These are phyloP conservation scores for Nixonia krombeini DNA, from an alignment of 1,140 invertebrate genomes.

Conservation along the genomic window DNA sequence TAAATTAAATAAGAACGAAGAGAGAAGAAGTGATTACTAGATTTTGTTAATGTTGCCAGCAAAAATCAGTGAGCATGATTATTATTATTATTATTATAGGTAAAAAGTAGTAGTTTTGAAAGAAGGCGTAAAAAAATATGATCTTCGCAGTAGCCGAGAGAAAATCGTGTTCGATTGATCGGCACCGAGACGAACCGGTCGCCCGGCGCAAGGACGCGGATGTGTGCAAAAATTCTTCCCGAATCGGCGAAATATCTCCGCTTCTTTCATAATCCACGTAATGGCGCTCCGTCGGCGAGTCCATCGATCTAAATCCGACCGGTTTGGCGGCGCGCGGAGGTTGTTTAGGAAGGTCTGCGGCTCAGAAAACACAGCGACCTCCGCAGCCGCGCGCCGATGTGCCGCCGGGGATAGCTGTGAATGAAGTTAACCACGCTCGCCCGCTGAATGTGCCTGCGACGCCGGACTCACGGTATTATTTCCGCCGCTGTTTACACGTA, in stretches of 20 bases:
- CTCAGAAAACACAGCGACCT: slow-evolving; percentile 34
- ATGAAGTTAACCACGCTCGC: slow-evolving; percentile 58
- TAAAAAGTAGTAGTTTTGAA: too few species aligned
- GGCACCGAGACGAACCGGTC: too few species aligned
- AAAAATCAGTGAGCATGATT: too few species aligned
- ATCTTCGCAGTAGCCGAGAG: too few species aligned
- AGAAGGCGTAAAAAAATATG: too few species aligned
- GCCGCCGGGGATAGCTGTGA: slow-evolving; percentile 52
- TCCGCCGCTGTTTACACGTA: slow-evolving; percentile 58
- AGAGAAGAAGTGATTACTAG: too few species aligned
- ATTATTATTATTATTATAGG: too few species aligned
- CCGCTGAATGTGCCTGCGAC: slow-evolving; percentile 41
- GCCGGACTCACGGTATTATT: slow-evolving; percentile 51
- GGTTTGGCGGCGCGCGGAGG: slow-evolving; percentile 22
- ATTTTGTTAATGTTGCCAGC: too few species aligned
- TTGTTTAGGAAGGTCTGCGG: slow-evolving; percentile 48
- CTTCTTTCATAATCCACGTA: slow-evolving; percentile 2
- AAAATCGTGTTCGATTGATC: too few species aligned
- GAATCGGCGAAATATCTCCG: not conserved
- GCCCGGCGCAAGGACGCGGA: not conserved
- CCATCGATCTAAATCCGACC: slow-evolving; percentile 46
- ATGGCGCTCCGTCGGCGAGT: slow-evolving; percentile 2
- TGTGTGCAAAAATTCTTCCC: not conserved
- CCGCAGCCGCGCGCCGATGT: slow-evolving; percentile 1
- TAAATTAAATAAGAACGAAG: too few species aligned